phyloP scores from a whole-genome alignment of 2,113 vertebrate genomes.

The Tragelaphus scriptus region DNA sequence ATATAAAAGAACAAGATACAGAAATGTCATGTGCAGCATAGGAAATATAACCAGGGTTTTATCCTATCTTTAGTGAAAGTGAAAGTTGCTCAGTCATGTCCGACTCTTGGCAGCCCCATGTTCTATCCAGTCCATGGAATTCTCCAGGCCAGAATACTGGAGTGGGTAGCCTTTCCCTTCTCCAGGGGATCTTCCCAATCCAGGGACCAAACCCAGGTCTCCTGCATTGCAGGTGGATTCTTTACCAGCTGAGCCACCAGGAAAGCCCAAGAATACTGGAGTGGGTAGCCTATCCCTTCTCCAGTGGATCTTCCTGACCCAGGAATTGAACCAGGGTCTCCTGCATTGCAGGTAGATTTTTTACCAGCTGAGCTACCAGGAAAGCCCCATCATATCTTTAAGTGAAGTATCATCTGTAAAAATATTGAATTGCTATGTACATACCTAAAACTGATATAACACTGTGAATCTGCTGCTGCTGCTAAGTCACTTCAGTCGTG shows the following conservation, averaged over 20 bases:
- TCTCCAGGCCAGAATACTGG: neutral
- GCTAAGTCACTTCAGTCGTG: no score
- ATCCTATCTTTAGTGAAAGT: neutral
- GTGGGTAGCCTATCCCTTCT: neutral
- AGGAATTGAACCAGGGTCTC: neutral
- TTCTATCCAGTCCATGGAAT: neutral
- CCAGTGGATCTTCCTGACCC: neutral
- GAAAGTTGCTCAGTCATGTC: neutral
- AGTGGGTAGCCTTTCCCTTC: neutral
- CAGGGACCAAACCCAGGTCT: neutral
- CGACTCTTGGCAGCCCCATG: neutral
- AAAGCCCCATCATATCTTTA: neutral
- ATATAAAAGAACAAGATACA: neutral
- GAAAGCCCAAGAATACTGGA: neutral
- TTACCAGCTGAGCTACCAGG: neutral
- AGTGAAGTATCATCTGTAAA: neutral
- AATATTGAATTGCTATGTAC: neutral
- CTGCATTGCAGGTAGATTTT: neutral
- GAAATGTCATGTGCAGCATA: neutral
- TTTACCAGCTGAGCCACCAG: neutral
- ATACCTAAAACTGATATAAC: neutral
- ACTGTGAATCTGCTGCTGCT: neutral
- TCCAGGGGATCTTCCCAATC: neutral
- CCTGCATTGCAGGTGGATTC: accelerated
- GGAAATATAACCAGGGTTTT: neutral